Conservation (phyloP, 2,113 vertebrate species). For the Toxostoma redivivum region DNA sequence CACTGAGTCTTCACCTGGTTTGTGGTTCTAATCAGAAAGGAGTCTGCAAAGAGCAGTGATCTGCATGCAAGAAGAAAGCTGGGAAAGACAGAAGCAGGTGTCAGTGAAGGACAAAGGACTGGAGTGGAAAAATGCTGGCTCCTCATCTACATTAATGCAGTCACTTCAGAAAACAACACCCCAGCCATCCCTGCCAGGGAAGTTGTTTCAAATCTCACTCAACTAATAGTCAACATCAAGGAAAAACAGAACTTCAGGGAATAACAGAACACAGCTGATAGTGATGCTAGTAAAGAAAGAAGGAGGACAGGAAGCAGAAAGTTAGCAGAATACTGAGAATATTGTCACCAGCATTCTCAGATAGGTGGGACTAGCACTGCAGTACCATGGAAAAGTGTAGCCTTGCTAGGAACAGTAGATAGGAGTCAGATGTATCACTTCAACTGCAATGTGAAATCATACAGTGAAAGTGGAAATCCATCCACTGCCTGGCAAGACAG, state of each 20-base stretch:
- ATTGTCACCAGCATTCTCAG: neutral
- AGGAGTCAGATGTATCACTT: neutral
- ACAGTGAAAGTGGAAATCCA: neutral
- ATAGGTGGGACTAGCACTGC: neutral
- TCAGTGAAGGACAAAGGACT: neutral
- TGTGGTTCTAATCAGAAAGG: neutral
- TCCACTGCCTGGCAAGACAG: neutral
- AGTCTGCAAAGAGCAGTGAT: neutral
- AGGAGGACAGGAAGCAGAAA: neutral
- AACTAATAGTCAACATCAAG: neutral
- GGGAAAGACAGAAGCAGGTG: neutral
- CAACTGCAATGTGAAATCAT: neutral
- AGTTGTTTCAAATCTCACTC: neutral
- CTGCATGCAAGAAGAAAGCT: conserved; percentile 23
- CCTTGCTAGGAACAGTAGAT: neutral
- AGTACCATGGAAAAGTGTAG: neutral
- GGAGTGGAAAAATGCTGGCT: neutral
- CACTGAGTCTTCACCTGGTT: neutral
- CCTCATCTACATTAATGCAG: neutral
- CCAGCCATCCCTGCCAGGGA: neutral
- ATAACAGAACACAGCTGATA: neutral
- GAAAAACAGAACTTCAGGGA: neutral
- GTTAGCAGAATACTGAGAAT: neutral
- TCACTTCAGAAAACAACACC: neutral
- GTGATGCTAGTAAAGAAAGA: neutral